phyloP scores from a whole-genome alignment of 2,113 vertebrate genomes.

The Scalopus aquaticus region DNA sequence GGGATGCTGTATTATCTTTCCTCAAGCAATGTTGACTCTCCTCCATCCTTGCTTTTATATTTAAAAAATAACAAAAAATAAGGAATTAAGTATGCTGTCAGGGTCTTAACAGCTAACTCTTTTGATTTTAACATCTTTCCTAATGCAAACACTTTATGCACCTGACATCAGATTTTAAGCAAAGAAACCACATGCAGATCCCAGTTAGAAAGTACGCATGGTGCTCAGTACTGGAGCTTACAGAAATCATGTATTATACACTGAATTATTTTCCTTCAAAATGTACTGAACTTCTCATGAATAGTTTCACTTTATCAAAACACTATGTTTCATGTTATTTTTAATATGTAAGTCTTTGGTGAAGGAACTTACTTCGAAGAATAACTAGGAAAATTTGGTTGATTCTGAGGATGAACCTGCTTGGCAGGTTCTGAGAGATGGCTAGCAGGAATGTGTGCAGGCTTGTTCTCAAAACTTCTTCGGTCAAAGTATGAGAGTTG shows the following conservation, averaged over 20 bases:
- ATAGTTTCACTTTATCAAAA: neutral
- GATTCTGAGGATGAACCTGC: constrained; percentile 88
- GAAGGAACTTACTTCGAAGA: constrained; percentile 90
- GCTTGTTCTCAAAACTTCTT: constrained; percentile 95
- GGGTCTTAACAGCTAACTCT: neutral
- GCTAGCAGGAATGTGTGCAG: constrained; percentile 86
- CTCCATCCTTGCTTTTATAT: neutral
- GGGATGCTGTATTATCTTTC: neutral
- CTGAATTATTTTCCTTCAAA: neutral
- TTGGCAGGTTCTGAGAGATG: constrained; percentile 92
- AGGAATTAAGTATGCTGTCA: neutral
- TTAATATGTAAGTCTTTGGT: neutral
- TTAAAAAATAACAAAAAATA: neutral
- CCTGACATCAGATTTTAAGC: neutral
- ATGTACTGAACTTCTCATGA: neutral
- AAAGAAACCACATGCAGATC: neutral
- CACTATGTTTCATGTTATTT: neutral
- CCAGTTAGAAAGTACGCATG: neutral
- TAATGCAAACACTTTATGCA: neutral
- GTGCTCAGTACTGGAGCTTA: neutral
- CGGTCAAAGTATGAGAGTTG: constrained; percentile 98
- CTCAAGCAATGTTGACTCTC: neutral
- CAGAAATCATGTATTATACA: too few species aligned
- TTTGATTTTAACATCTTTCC: neutral
- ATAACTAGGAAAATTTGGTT: constrained; percentile 89